Evolutionary conservation across 2,113 vertebrate species (phyloP).

Genomic region (Daboia siamensis): DNA sequence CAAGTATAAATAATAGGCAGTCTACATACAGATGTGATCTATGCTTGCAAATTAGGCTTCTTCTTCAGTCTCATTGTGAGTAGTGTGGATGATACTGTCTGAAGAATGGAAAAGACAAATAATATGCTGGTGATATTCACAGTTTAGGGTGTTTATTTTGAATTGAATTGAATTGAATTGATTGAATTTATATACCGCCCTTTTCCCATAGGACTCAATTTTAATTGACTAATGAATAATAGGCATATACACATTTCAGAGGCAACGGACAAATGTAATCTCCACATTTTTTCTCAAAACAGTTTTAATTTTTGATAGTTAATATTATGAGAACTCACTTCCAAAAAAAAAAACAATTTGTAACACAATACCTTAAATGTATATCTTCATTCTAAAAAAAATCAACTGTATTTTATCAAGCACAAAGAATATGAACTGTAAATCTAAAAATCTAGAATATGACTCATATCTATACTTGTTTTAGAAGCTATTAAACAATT

Average conservation of each 20-base stretch:
- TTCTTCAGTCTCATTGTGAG: constrained; percentile 27
- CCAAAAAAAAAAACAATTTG: background rate
- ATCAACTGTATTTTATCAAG: constrained; percentile 31
- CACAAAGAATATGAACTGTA: constrained; percentile 32
- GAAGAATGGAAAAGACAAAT: constrained; percentile 47
- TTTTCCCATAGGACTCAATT: no score
- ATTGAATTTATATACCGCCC: no score
- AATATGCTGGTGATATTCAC: constrained; percentile 24
- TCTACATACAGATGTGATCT: background rate
- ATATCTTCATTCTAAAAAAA: constrained; percentile 39
- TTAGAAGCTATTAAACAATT: background rate
- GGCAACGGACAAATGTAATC: constrained; percentile 1
- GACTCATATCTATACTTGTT: constrained; percentile 9
- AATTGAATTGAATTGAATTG: no score
- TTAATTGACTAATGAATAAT: constrained; percentile 19
- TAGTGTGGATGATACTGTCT: constrained; percentile 32
- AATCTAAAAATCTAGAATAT: constrained; percentile 17
- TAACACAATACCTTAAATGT: background rate
- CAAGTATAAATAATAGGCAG: background rate
- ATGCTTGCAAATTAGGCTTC: constrained; percentile 17
- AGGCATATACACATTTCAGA: background rate
- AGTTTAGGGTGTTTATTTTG: constrained; percentile 39
- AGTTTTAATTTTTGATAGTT: constrained; percentile 25
- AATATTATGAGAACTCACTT: background rate
- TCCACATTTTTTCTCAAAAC: background rate